phyloP scores from a whole-genome alignment of 2,888 invertebrate species.

The Dermolepida albohirtum region DNA sequence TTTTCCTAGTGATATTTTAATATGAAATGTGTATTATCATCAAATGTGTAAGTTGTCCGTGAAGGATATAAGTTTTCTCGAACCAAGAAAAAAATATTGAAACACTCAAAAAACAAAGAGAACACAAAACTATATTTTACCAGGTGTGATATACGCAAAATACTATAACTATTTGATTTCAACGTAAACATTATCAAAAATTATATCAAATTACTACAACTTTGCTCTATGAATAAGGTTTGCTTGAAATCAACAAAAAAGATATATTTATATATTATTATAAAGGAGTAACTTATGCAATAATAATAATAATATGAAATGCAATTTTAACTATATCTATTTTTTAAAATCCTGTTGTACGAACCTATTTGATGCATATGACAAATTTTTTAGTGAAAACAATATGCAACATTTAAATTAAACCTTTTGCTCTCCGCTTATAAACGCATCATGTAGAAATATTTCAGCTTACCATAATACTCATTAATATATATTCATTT shows the following conservation, averaged over 20 bases:
- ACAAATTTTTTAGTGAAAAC: constrained; percentile 25
- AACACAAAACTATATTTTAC: constrained; percentile 52
- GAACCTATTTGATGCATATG: constrained; percentile 53
- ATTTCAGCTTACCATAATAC: constrained; percentile 14
- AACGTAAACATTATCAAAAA: constrained; percentile 56
- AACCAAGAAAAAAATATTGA: constrained; percentile 54
- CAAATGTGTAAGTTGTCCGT: constrained; percentile 24
- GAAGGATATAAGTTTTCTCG: constrained; percentile 41
- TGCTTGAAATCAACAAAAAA: constrained; percentile 47
- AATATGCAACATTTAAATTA: constrained; percentile 29
- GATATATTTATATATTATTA: constrained; percentile 35
- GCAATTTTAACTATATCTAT: constrained; percentile 63
- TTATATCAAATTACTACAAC: constrained; percentile 51
- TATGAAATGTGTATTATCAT: constrained; percentile 9
- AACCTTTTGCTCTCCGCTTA: constrained; percentile 16
- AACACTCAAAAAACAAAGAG: constrained; percentile 51
- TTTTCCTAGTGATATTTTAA: constrained; percentile 6
- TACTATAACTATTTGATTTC: constrained; percentile 60
- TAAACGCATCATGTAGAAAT: constrained; percentile 5
- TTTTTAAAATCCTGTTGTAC: constrained; percentile 54
- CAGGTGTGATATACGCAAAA: constrained; percentile 55
- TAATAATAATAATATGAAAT: constrained; percentile 57
- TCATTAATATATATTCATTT: constrained; percentile 25
- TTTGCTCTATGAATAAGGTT: constrained; percentile 53
- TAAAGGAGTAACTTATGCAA: constrained; percentile 50